Percentiles rank a stretch among this genome's conserved stretches.
These are phyloP conservation scores for Podarcis muralis DNA, from an alignment of 2,113 vertebrate genomes.

Conservation along the genomic window DNA sequence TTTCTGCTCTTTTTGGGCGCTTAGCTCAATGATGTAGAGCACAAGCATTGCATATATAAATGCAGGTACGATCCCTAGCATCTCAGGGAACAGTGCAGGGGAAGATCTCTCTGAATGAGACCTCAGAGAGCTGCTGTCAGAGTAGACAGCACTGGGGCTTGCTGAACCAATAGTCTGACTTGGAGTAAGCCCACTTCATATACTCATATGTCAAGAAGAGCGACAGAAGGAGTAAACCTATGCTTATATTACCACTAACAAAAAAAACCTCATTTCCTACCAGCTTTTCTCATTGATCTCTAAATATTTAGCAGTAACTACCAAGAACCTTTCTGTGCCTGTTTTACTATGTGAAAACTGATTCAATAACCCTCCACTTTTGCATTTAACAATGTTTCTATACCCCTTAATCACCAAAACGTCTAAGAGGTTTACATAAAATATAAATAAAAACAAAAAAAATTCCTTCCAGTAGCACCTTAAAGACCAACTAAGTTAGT, in stretches of 20 bases:
- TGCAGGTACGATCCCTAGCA: not conserved
- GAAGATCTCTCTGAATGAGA: too few relatives aligned
- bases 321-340: not conserved
- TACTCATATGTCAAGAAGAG: not conserved
- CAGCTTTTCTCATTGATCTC: not conserved
- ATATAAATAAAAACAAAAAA: too few relatives aligned
- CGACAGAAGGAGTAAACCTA: not conserved
- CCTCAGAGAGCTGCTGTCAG: not conserved
- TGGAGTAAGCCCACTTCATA: not conserved
- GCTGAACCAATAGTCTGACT: not conserved
- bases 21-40: not conserved
- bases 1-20: not conserved
- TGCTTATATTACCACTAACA: not conserved
- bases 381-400: not conserved
- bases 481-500: too few relatives aligned
- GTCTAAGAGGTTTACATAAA: too few relatives aligned
- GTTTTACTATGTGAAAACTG: not conserved
- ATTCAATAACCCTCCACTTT: not conserved
- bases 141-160: not conserved
- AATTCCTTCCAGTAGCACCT: too few relatives aligned
- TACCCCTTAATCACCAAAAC: not conserved
- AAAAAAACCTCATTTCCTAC: not conserved
- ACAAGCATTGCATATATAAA: not conserved
- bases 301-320: not conserved
- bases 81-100: not conserved